A percentile compares a stretch with the other conserved stretches of the same genome.
phyloP scores from a whole-genome alignment of 2,113 vertebrate species.

The Megaceryle maxima region DNA sequence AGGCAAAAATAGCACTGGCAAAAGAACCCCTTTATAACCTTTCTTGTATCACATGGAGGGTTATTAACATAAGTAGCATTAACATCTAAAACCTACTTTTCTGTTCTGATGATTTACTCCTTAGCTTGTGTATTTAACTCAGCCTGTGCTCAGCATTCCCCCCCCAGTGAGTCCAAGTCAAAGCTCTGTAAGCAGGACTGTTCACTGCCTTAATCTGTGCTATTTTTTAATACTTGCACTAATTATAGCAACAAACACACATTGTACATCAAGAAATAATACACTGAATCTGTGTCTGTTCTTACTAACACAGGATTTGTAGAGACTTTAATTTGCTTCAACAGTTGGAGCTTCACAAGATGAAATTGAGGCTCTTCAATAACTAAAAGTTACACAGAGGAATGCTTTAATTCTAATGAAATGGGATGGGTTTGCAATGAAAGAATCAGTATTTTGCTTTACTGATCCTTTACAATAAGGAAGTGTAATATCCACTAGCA shows the following conservation, averaged over 20 bases:
- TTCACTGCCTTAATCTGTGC: background rate
- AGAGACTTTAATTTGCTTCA: background rate
- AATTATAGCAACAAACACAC: background rate
- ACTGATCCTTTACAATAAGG: background rate
- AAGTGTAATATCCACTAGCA: background rate
- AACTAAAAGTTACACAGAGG: background rate
- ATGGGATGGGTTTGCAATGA: background rate
- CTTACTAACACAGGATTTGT: background rate
- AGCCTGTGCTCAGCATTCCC: background rate
- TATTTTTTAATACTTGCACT: background rate
- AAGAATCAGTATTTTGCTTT: background rate
- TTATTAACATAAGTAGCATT: slow-evolving; percentile 8
- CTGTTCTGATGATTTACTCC: background rate
- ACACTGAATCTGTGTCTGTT: background rate
- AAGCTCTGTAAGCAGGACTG: background rate
- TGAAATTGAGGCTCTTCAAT: background rate
- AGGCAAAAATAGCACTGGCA: background rate
- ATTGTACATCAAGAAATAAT: background rate
- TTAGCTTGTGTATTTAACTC: background rate
- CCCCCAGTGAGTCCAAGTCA: background rate
- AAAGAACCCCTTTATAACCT: background rate
- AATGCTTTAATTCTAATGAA: background rate
- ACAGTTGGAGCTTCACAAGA: background rate
- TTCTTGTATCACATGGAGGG: background rate
- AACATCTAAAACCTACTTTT: background rate